Conservation (phyloP, 2,113 vertebrate species). For the Myiozetetes cayanensis region DNA sequence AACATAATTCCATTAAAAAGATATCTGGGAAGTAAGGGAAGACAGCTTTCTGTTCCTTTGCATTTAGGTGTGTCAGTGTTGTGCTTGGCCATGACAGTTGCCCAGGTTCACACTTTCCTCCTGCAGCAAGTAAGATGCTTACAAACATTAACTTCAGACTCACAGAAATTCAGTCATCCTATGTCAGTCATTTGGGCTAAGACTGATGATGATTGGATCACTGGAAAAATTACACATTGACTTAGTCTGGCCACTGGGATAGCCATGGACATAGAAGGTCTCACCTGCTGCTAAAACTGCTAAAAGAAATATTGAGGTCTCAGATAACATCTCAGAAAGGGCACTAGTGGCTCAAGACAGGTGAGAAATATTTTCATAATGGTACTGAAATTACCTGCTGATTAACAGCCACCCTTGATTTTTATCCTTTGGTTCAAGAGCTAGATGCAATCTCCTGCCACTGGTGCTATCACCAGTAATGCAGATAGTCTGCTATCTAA, state of each 20-base stretch:
- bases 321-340: not conserved
- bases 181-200: not conserved
- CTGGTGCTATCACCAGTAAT: not conserved
- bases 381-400: not conserved
- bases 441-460: not conserved
- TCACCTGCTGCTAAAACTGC: not conserved
- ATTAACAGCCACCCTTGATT: not conserved
- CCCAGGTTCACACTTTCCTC: not conserved
- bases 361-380: not conserved
- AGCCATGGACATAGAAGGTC: not conserved
- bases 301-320: not conserved
- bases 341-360: not conserved
- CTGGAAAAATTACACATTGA: not conserved
- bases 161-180: rapidly evolving
- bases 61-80: not conserved
- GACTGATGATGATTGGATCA: not conserved
- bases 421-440: not conserved
- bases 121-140: not conserved
- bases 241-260: not conserved
- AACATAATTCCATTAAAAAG: not conserved
- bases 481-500: not conserved
- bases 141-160: not conserved
- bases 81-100: not conserved
- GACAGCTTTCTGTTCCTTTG: not conserved
- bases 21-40: not conserved